Conservation (phyloP, 2,797 vertebrate species). For the Chloroceryle inda region DNA sequence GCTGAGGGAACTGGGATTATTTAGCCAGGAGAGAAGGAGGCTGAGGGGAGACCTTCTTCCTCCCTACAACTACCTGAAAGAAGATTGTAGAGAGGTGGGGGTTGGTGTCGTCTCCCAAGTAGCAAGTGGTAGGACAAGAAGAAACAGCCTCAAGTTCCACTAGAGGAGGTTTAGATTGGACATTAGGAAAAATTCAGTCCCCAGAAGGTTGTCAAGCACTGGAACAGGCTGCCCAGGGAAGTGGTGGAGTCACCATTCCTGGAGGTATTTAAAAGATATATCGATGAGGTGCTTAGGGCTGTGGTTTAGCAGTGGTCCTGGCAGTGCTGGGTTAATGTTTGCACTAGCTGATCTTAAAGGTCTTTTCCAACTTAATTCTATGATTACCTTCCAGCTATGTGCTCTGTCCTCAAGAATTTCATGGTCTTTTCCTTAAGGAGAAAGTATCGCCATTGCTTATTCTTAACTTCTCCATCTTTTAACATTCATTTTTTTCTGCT, state of each 20-base stretch:
- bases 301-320: neutral
- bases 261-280: neutral
- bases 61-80: neutral
- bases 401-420: neutral
- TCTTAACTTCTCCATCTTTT: neutral
- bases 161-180: neutral
- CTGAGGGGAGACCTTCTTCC: fast-evolving
- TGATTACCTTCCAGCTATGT: neutral
- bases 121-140: neutral
- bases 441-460: neutral
- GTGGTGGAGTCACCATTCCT: neutral
- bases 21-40: neutral
- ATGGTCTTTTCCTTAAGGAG: neutral
- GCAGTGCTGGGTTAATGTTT: neutral
- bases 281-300: neutral
- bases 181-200: neutral
- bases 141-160: neutral
- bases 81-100: fast-evolving
- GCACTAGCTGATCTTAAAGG: neutral
- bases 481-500: neutral
- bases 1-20: neutral
- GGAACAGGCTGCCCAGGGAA: neutral
- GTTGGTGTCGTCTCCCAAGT: neutral
- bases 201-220: neutral
- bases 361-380: neutral